These are phyloP conservation scores for Nebria brevicollis DNA, from an alignment of 2,888 invertebrate species.

Conservation along the genomic window DNA sequence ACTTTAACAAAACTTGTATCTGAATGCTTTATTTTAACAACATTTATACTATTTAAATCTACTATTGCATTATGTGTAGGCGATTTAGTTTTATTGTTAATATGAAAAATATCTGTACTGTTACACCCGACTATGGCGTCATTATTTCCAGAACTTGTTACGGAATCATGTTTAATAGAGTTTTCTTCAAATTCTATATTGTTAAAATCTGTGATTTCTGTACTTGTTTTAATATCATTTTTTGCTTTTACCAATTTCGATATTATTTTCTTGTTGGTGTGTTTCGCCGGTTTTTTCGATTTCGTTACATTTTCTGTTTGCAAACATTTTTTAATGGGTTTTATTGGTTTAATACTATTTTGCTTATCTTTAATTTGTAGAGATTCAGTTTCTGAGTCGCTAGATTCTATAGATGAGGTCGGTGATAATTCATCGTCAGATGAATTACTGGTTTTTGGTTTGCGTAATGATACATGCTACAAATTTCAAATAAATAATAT, in stretches of 20 bases:
- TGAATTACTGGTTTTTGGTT: neutral
- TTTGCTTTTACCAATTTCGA: neutral
- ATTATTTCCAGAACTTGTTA: too few species aligned
- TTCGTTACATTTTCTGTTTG: neutral
- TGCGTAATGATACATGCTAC: neutral
- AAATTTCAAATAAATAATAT: neutral
- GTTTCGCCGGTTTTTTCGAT: neutral
- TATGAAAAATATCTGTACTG: too few species aligned
- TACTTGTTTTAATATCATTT: neutral
- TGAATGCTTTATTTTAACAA: too few species aligned
- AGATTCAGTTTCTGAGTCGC: constrained; percentile 38
- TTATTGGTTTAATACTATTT: neutral
- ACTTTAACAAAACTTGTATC: too few species aligned
- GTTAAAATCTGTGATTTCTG: neutral
- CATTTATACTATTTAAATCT: too few species aligned
- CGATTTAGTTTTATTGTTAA: too few species aligned
- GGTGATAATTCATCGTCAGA: constrained; percentile 47
- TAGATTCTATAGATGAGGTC: constrained; percentile 41
- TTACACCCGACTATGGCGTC: too few species aligned
- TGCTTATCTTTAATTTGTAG: neutral
- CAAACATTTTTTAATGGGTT: neutral
- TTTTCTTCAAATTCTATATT: too few species aligned
- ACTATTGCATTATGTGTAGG: too few species aligned
- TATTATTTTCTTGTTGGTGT: neutral
- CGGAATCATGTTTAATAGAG: too few species aligned